A percentile compares a stretch with the other conserved stretches of the same genome.
These are phyloP conservation scores for Incurvaria masculella DNA, from an alignment of 2,888 invertebrate species.

Conservation along the genomic window DNA sequence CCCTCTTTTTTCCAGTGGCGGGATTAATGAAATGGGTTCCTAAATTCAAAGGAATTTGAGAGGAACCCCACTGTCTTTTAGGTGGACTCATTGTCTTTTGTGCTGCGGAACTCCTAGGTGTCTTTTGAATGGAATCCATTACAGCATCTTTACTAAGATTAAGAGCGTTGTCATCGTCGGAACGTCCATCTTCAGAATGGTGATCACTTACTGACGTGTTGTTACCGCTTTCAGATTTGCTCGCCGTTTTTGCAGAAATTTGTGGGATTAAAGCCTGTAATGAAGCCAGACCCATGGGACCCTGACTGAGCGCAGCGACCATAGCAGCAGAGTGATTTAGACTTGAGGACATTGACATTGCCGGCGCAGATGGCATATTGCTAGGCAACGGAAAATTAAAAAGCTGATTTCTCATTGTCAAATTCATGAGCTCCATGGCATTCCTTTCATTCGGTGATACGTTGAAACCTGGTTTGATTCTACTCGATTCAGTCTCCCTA, in stretches of 20 bases:
- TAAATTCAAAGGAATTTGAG: slow-evolving; percentile 73
- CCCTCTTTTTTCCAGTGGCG: slow-evolving; percentile 92
- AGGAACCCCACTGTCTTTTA: slow-evolving; percentile 77
- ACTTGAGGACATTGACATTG: slow-evolving; percentile 49
- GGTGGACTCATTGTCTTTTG: slow-evolving; percentile 70
- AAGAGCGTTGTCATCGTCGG: slow-evolving; percentile 41
- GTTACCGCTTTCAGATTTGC: slow-evolving; percentile 34
- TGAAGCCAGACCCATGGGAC: slow-evolving; percentile 59
- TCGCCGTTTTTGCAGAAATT: slow-evolving; percentile 50
- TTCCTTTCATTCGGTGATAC: slow-evolving; percentile 36
- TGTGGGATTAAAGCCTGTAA: slow-evolving; percentile 62
- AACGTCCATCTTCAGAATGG: slow-evolving; percentile 27
- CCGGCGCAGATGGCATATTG: slow-evolving; percentile 59
- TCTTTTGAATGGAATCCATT: slow-evolving; percentile 31
- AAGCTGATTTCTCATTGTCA: slow-evolving; percentile 60
- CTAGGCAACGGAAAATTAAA: slow-evolving; percentile 58
- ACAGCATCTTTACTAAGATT: slow-evolving; percentile 49
- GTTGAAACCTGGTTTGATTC: slow-evolving; percentile 50
- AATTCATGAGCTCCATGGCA: slow-evolving; percentile 59
- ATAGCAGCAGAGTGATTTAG: slow-evolving; percentile 63
- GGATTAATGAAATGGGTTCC: slow-evolving; percentile 92
- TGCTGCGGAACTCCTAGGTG: slow-evolving; percentile 47
- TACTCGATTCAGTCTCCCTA: slow-evolving; percentile 33
- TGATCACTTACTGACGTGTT: slow-evolving; percentile 20
- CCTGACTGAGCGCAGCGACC: slow-evolving; percentile 60